phyloP scores from a whole-genome alignment of 2,797 vertebrate species.

The Brachyalestes nurse region DNA sequence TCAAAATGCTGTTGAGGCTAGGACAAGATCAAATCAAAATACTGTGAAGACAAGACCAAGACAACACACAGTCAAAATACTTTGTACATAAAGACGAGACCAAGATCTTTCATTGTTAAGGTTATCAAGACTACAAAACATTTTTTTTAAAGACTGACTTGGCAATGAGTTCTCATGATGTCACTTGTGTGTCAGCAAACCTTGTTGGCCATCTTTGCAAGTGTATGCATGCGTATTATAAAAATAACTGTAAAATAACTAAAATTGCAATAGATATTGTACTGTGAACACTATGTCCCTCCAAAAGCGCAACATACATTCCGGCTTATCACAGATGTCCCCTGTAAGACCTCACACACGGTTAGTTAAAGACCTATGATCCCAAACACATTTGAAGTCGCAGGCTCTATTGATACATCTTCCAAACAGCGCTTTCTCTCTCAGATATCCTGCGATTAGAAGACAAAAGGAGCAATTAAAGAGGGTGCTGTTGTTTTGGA shows the following conservation, averaged over 20 bases:
- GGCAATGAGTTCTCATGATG: no score
- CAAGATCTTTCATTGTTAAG: no score
- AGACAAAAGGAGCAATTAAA: conserved; percentile 77
- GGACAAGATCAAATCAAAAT: not conserved
- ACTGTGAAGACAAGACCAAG: not conserved
- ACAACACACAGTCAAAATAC: not conserved
- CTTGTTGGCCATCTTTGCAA: not conserved
- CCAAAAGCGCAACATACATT: conserved; percentile 16
- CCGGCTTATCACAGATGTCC: conserved; percentile 4
- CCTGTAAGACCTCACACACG: not conserved
- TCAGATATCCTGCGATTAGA: conserved; percentile 66
- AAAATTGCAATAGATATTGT: not conserved
- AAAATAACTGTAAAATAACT: not conserved
- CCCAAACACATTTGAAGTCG: conserved; percentile 52
- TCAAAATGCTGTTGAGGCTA: no score
- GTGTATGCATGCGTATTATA: not conserved
- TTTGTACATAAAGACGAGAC: no score
- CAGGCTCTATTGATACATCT: conserved; percentile 63
- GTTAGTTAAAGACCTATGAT: conserved; percentile 38
- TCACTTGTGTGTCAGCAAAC: no score
- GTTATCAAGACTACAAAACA: no score
- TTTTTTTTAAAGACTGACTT: no score
- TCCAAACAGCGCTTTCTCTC: conserved; percentile 70
- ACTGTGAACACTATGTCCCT: conserved; percentile 10
- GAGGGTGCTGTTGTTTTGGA: conserved; percentile 80